phyloP scores from a whole-genome alignment of 2,113 vertebrate species.

The Calyptommatus sinebrachiatus region DNA sequence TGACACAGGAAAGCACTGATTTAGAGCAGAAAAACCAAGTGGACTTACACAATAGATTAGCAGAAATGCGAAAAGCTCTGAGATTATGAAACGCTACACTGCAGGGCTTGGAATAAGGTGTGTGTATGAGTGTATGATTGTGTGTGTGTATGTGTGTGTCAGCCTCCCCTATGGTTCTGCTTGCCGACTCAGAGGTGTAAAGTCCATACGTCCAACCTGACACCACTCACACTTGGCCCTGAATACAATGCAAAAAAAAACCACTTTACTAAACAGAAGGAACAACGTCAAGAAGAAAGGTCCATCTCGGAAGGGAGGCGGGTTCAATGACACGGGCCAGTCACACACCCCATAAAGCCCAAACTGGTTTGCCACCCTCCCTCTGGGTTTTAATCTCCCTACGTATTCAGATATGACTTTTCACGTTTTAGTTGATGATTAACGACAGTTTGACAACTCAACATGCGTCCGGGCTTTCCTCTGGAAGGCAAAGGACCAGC shows the following conservation, averaged over 20 bases:
- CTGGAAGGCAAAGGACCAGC: neutral
- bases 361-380: neutral
- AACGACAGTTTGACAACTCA: conserved; percentile 11
- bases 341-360: conserved; percentile 41
- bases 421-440: conserved; percentile 35
- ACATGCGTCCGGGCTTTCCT: neutral
- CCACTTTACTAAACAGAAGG: neutral
- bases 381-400: neutral
- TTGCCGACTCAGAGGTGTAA: conserved; percentile 60
- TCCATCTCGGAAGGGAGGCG: too few relatives aligned
- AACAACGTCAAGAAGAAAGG: too few relatives aligned
- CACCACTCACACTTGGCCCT: neutral
- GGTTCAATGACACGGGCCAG: neutral
- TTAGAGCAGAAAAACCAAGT: neutral
- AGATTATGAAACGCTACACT: neutral
- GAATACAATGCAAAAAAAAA: neutral
- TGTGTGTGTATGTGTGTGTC: conserved; percentile 34
- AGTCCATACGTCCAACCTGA: conserved; percentile 66
- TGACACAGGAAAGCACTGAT: neutral
- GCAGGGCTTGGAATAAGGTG: too few relatives aligned
- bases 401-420: conserved; percentile 8
- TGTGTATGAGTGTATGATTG: too few relatives aligned
- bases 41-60: too few relatives aligned
- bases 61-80: neutral
- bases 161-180: conserved; percentile 40